Conservation (phyloP, 2,113 vertebrate species). For the Macquaria ambigua region DNA sequence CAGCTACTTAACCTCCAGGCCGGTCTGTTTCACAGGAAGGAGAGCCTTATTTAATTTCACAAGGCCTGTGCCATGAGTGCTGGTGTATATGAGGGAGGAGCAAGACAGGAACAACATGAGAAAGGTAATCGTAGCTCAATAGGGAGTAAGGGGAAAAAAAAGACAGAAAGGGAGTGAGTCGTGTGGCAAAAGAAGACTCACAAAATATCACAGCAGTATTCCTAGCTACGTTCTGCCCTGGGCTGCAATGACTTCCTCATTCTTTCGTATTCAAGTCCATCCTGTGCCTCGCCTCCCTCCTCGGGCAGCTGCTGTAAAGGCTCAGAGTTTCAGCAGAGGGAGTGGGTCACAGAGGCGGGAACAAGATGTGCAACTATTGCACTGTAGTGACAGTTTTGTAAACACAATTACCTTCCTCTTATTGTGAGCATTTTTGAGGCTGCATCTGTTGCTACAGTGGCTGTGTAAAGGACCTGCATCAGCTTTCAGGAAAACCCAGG, state of each 20-base stretch:
- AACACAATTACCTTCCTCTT: slow-evolving; percentile 23
- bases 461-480: slow-evolving; percentile 52
- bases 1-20: slow-evolving; percentile 48
- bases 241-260: slow-evolving; percentile 70
- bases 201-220: slow-evolving; percentile 5
- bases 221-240: not conserved
- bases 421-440: not conserved
- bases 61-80: slow-evolving; percentile 14
- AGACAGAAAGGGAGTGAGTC: not conserved
- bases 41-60: slow-evolving; percentile 41
- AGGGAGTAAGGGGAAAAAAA: not conserved
- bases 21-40: slow-evolving; percentile 30
- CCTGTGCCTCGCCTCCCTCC: slow-evolving; percentile 42
- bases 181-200: not conserved
- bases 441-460: slow-evolving; percentile 10
- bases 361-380: slow-evolving; percentile 51
- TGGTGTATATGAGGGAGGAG: slow-evolving; percentile 8
- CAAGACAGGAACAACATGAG: not conserved
- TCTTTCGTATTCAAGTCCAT: slow-evolving; percentile 48
- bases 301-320: slow-evolving; percentile 36
- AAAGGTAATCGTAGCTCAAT: not conserved
- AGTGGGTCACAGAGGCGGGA: slow-evolving; percentile 29
- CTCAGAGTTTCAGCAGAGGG: slow-evolving; percentile 33
- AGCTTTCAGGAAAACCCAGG: slow-evolving; percentile 79
- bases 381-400: slow-evolving; percentile 20